phyloP scores from a whole-genome alignment of 1,140 invertebrate genomes.

The Drosophila arizonae region DNA sequence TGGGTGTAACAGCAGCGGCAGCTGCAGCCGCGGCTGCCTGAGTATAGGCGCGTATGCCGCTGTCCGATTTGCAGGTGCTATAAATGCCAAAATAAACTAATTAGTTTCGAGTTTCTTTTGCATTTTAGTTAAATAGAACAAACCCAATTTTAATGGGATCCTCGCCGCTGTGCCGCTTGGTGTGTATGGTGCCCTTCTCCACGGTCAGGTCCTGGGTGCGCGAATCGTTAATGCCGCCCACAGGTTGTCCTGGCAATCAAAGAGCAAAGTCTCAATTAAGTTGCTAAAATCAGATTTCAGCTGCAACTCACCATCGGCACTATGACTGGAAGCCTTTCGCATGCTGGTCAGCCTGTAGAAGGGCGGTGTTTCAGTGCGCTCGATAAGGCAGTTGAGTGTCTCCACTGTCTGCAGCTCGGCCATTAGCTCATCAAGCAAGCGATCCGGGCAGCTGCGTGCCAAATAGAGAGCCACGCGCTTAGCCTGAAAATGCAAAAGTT shows the following conservation, averaged over 20 bases:
- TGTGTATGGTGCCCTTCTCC: slow-evolving; percentile 97
- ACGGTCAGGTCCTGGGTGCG: slow-evolving; percentile 85
- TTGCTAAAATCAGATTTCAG: too few species aligned
- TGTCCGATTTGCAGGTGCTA: slow-evolving; percentile 85
- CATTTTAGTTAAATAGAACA: background rate
- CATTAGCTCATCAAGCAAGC: slow-evolving; percentile 98
- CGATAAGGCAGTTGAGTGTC: slow-evolving; percentile 96
- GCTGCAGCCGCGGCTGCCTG: slow-evolving; percentile 77
- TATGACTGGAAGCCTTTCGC: slow-evolving; percentile 94
- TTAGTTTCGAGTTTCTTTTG: background rate
- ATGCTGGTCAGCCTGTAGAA: slow-evolving; percentile 97
- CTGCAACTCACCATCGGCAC: slow-evolving; percentile 86
- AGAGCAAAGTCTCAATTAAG: background rate
- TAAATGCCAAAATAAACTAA: background rate
- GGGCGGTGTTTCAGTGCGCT: slow-evolving; percentile 97
- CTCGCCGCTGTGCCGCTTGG: slow-evolving; percentile 96
- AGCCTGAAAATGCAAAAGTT: slow-evolving; percentile 85
- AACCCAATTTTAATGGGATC: slow-evolving; percentile 90
- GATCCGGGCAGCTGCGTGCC: slow-evolving; percentile 93
- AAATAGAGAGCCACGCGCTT: slow-evolving; percentile 97
- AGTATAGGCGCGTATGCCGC: slow-evolving; percentile 84
- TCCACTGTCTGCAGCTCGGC: slow-evolving; percentile 97
- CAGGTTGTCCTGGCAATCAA: slow-evolving; percentile 68
- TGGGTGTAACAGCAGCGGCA: slow-evolving; percentile 64
- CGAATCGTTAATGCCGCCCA: slow-evolving; percentile 81